These are phyloP conservation scores for Geopemphigus sp. DNA, from an alignment of 1,140 invertebrate species.

Conservation along the genomic window DNA sequence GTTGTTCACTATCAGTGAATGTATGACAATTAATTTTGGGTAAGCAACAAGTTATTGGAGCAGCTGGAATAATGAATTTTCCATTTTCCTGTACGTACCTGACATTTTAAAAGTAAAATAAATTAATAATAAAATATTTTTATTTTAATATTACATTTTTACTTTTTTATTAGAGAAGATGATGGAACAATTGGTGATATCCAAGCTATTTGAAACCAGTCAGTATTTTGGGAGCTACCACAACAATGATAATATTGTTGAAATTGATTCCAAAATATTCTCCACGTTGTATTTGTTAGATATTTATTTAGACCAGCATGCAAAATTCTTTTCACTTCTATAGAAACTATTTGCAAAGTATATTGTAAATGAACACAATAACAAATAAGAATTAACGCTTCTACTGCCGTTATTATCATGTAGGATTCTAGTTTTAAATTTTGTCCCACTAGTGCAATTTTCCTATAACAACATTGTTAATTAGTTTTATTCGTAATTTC, in stretches of 20 bases:
- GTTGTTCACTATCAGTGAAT: slow-evolving; percentile 9
- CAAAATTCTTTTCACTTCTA: neutral
- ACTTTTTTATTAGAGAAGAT: slow-evolving; percentile 25
- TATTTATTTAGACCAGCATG: neutral
- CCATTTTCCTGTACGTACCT: slow-evolving; percentile 17
- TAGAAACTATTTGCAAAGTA: slow-evolving; percentile 14
- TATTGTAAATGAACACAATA: slow-evolving; percentile 16
- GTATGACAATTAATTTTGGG: neutral
- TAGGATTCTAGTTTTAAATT: neutral
- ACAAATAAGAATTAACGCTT: neutral
- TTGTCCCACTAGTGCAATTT: neutral
- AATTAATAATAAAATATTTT: neutral
- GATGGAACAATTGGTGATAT: slow-evolving; percentile 3
- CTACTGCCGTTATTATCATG: neutral
- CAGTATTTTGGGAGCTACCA: slow-evolving; percentile 1
- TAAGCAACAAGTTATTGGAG: slow-evolving; percentile 10
- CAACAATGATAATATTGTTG: slow-evolving; percentile 28
- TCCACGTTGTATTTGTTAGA: slow-evolving; percentile 2
- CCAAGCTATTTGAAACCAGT: slow-evolving; percentile 41
- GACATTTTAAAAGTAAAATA: neutral
- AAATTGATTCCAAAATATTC: slow-evolving; percentile 39
- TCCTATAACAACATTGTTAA: neutral
- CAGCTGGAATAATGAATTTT: slow-evolving; percentile 3
- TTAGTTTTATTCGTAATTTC: neutral
- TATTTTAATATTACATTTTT: neutral